These are phyloP conservation scores for Cyclura pinguis DNA, from an alignment of 2,797 vertebrate genomes.

Conservation along the genomic window DNA sequence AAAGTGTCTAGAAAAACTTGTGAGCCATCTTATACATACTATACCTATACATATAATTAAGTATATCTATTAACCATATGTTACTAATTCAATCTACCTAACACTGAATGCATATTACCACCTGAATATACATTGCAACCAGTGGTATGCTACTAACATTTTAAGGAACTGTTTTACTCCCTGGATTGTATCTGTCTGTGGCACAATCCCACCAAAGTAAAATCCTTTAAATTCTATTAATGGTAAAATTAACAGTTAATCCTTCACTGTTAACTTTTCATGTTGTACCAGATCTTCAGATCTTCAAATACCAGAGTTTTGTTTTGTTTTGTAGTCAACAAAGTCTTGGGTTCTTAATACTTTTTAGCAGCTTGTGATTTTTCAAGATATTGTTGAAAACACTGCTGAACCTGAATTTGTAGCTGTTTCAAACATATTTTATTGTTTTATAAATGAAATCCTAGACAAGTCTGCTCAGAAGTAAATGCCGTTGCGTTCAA, in stretches of 20 bases:
- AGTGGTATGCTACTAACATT: background rate
- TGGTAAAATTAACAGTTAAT: background rate
- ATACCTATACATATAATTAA: conserved; percentile 14
- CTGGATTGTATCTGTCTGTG: background rate
- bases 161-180: background rate
- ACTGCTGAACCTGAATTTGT: background rate
- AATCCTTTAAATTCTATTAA: background rate
- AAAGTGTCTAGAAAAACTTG: conserved; percentile 23
- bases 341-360: background rate
- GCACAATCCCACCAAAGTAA: background rate
- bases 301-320: background rate
- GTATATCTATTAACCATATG: background rate
- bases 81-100: background rate
- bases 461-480: background rate
- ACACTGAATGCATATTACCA: background rate
- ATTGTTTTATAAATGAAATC: background rate
- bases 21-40: conserved; percentile 23
- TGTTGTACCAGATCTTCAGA: background rate
- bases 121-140: background rate
- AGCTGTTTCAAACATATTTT: background rate
- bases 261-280: background rate
- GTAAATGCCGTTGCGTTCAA: background rate
- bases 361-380: background rate
- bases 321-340: background rate
- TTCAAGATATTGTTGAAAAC: background rate